Evolutionary conservation across 2,113 vertebrate species (phyloP).

Genomic region (Prietella phreatophila): DNA sequence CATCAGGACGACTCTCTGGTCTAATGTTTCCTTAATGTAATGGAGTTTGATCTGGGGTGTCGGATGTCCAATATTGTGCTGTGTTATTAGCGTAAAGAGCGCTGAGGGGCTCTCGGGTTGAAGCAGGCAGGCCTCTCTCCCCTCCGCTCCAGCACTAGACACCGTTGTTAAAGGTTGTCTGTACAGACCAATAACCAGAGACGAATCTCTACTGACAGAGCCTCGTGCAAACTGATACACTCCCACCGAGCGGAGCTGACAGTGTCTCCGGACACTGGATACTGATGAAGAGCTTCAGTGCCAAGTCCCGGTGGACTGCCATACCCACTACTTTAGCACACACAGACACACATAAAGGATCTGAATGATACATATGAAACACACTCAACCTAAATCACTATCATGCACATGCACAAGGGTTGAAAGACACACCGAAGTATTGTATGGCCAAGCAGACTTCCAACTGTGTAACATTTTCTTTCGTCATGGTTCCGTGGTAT

Average conservation of each 20-base stretch:
- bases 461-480: conserved; percentile 31
- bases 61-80: conserved; percentile 81
- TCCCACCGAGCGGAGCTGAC: conserved; percentile 50
- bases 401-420: conserved; percentile 9
- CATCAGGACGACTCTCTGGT: conserved; percentile 70
- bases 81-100: conserved; percentile 90
- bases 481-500: neutral
- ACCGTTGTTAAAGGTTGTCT: conserved; percentile 59
- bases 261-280: conserved; percentile 56
- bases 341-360: conserved; percentile 26
- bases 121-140: conserved; percentile 68
- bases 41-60: conserved; percentile 90
- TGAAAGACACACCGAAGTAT: conserved; percentile 22
- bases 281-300: conserved; percentile 47
- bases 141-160: conserved; percentile 52
- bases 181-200: conserved; percentile 67
- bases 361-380: conserved; percentile 15
- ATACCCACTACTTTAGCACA: conserved; percentile 23
- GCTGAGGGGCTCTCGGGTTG: conserved; percentile 85
- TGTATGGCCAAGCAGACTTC: conserved; percentile 7
- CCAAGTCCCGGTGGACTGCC: conserved; percentile 48
- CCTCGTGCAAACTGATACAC: conserved; percentile 60
- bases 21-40: conserved; percentile 92
- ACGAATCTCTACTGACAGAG: conserved; percentile 52
- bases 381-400: conserved; percentile 23